Evolutionary conservation across 2,888 invertebrate genomes (phyloP).

Genomic region (Brenthis hecate): DNA sequence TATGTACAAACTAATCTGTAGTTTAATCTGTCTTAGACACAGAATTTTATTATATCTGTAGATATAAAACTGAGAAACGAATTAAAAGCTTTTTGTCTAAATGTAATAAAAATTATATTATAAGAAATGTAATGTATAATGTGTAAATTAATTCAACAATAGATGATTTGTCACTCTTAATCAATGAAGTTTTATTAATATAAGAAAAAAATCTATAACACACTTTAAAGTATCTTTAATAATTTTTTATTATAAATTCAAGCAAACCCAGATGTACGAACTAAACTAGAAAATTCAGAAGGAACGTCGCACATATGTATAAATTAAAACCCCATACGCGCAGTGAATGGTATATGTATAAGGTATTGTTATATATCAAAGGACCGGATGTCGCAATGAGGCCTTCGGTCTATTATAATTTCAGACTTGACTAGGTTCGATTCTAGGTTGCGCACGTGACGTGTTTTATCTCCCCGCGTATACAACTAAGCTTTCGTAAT

Average conservation of each 20-base stretch:
- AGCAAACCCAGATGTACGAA: neutral
- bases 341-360: conserved; percentile 40
- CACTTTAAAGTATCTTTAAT: too few relatives aligned
- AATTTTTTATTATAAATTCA: neutral
- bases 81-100: too few relatives aligned
- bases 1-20: too few relatives aligned
- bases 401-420: conserved; percentile 27
- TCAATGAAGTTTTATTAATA: too few relatives aligned
- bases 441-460: conserved; percentile 27
- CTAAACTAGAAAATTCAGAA: neutral
- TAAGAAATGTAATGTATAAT: too few relatives aligned
- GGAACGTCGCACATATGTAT: conserved; percentile 33
- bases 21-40: too few relatives aligned
- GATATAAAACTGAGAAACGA: too few relatives aligned
- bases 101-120: too few relatives aligned
- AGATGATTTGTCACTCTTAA: too few relatives aligned
- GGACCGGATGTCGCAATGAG: conserved; percentile 41
- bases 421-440: conserved; percentile 20
- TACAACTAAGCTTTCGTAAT: neutral
- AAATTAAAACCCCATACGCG: conserved; percentile 43
- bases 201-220: too few relatives aligned
- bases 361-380: conserved; percentile 38
- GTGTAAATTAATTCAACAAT: too few relatives aligned
- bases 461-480: conserved; percentile 2
- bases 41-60: too few relatives aligned